Percentiles rank a stretch among this genome's conserved stretches.
Conservation (phyloP, 30 jellyfish, hydroid and myxozoan genomes). For the Euphysa ruthae region DNA sequence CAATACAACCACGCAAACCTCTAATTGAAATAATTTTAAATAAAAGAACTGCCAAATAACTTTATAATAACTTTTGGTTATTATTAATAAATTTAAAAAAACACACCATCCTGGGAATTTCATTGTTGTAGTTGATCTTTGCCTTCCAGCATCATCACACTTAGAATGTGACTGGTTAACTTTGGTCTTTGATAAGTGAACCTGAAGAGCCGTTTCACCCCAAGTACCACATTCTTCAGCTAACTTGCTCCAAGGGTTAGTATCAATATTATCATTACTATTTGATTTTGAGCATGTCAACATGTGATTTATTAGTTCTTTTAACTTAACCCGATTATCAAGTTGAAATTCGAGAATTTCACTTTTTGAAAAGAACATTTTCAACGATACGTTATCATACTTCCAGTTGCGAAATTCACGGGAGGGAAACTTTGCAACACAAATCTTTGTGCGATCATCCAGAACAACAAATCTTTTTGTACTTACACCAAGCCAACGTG, state of each 20-base stretch:
- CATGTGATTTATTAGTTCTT: slow-evolving; percentile 67
- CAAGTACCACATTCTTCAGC: slow-evolving; percentile 88
- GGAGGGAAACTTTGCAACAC: slow-evolving; percentile 56
- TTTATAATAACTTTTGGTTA: background rate
- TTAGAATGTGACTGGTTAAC: background rate
- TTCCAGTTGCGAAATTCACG: slow-evolving; percentile 66
- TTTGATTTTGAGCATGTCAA: slow-evolving; percentile 74
- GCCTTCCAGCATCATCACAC: too few species aligned
- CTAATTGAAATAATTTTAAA: too few species aligned
- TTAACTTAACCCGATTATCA: slow-evolving; percentile 36
- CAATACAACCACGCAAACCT: too few species aligned
- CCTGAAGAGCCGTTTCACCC: slow-evolving; percentile 81
- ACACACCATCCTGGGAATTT: background rate
- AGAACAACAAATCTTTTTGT: slow-evolving; percentile 63
- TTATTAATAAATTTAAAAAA: background rate
- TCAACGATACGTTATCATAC: slow-evolving; percentile 47
- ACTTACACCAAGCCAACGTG: slow-evolving; percentile 68
- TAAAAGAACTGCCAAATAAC: background rate
- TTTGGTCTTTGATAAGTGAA: slow-evolving; percentile 44
- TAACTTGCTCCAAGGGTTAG: slow-evolving; percentile 81
- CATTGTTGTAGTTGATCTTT: slow-evolving; percentile 5
- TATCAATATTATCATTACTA: slow-evolving; percentile 60
- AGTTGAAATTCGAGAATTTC: slow-evolving; percentile 17
- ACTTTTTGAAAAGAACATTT: slow-evolving; percentile 39
- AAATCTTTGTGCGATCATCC: slow-evolving; percentile 80